Base-by-base conservation (phyloP, 2,888 invertebrate genomes). In the Papilio gigon region DNA sequence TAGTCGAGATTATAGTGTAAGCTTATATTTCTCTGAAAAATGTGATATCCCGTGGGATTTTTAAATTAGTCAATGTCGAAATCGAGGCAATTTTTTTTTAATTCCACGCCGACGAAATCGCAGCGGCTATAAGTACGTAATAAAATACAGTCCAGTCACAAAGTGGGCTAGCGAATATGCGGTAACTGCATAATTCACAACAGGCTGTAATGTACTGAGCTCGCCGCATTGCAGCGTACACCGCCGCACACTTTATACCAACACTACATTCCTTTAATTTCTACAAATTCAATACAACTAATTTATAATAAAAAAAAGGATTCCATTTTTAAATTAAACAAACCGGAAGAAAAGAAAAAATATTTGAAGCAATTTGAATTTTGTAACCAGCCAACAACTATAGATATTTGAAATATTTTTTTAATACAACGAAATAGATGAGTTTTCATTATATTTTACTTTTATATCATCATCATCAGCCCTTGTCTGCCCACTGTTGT, bases 131-230 rank as follows among this genome's bases (percentile, higher is more conserved):
- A 47, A 47, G 22, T 47, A 22, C 12, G 22, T 22, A 53, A 53
- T 64, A 53, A 25, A 64, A 53, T 35, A 22, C 33, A 22, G 37
- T 37, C 64, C 22, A 44, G 63, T 40, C 42, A 65, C 65, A 42
- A 65, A 53, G 58, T 65, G 58, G 42, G 42, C 37, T 65, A 56
- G 40, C 40, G 44, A 58, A 58, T 65, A 65, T 65, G 47, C 59
- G 44, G 59, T 59, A 25, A 42, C 42, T 65, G 37, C 59, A 65
- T 64, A 64, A 64, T 65, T 65, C 59, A 65, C 65, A 35, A 47
- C 59, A 59, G 30, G 22, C 33, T 33, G 58, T 35, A 59, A 47
- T 59, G 58, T 47, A 44, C 42, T 44, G 65, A 65, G 12, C 33
- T 35, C 12, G 14, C 65, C 65, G 65, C 65, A 65, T 35, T 65